Evolutionary conservation across 2,113 vertebrate genomes (phyloP).

Genomic region (Nettapus auritus): DNA sequence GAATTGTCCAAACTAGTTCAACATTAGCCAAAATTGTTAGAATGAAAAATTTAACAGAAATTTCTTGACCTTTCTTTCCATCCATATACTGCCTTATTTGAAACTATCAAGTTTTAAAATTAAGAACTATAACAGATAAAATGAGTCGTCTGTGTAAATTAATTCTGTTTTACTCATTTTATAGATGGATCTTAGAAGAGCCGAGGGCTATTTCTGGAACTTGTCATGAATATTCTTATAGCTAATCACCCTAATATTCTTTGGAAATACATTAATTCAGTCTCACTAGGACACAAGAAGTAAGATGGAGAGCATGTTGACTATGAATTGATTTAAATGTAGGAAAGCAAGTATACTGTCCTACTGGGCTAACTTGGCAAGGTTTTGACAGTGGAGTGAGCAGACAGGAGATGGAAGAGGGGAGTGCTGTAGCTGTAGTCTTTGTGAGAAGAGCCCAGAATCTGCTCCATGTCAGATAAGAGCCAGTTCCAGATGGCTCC

Average conservation of each 20-base stretch:
- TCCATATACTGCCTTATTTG: not conserved
- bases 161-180: not conserved
- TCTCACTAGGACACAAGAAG: not conserved
- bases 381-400: too few species aligned
- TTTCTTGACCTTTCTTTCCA: not conserved
- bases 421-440: not conserved
- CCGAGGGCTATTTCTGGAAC: not conserved
- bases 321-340: not conserved
- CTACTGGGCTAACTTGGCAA: not conserved
- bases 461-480: not conserved
- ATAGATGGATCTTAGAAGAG: not conserved
- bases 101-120: not conserved
- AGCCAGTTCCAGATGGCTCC: not conserved
- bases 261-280: not conserved
- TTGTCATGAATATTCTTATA: not conserved
- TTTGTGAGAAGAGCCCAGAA: not conserved
- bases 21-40: not conserved
- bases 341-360: not conserved
- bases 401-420: too few species aligned
- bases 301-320: not conserved
- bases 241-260: not conserved
- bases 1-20: not conserved
- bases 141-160: not conserved
- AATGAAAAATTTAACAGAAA: not conserved
- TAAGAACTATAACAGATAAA: not conserved